Evolutionary conservation across 1,140 invertebrate genomes (phyloP), one percentile per base, ranked within the genome.

Genomic region (Philopotamus ludificatus): DNA sequence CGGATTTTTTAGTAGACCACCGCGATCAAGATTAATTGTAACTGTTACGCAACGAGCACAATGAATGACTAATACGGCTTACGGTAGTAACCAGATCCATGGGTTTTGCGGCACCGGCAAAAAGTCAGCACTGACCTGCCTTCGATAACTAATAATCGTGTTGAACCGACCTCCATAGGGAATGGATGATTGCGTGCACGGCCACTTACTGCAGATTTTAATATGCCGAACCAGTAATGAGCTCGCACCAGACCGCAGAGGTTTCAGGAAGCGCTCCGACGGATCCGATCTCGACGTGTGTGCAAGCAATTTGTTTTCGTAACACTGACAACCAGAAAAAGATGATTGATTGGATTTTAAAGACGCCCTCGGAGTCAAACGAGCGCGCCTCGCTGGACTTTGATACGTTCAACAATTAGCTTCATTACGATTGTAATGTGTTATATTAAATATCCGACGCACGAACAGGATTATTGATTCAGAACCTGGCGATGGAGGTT

Each of bases 101-200:
- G 28, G n/a, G n/a, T n/a, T 34, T 34, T 34, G 12, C 28, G 28
- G 28, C 28, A 34, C 4, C 28, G 12, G 28, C 4, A 34, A 7
- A 12, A 34, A 34, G 12, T 57, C 55, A 22, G 28, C 42, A 58
- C 55, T 58, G 55, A 58, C 55, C 55, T 58, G 28, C 39, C 28
- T 58, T 16, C 41, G 55, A 58, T 44, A 20, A 26, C 8, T 26
- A 58, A 58, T 58, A 58, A 58, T 58, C 55, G 55, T 28, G 55
- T 25, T 23, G 16, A 58, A 44, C 55, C 55, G 23, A 58, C 34
- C 55, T 58, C 39, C 39, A 28, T 15, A 9, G 10, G 21, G 42
- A 58, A 58, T 58, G 55, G 55, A 8, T 10, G 55, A 58, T 22
- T 20, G 55, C 55, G 55, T 34, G 55, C 55, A 20, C 15, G 34